phyloP scores from a whole-genome alignment of 2,113 vertebrate genomes.

The Egretta garzetta region DNA sequence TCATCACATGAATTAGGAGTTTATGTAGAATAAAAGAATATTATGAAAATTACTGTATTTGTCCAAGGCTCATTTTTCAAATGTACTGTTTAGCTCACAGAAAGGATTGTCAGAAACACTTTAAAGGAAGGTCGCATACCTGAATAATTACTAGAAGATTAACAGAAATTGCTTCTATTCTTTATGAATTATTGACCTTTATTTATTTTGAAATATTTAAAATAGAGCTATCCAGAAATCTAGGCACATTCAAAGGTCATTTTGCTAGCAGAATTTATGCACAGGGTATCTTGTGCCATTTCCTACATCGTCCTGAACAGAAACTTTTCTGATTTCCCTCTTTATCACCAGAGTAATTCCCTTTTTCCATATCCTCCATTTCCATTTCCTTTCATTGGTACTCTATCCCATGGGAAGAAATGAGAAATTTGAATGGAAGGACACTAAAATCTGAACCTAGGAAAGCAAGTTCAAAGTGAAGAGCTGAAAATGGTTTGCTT shows the following conservation, averaged over 20 bases:
- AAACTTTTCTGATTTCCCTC: background rate
- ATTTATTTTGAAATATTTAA: constrained; percentile 24
- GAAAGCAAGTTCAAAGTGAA: background rate
- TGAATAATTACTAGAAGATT: constrained; percentile 20
- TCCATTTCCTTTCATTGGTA: background rate
- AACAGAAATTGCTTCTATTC: background rate
- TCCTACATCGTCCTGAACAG: background rate
- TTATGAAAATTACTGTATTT: constrained; percentile 28
- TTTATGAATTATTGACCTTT: background rate
- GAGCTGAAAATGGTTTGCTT: background rate
- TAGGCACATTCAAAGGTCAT: background rate
- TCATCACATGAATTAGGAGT: constrained; percentile 35
- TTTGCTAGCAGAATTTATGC: background rate
- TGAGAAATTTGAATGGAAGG: background rate
- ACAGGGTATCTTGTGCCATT: background rate
- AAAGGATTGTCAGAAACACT: background rate
- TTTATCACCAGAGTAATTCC: background rate
- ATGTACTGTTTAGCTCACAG: background rate
- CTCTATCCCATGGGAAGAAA: background rate
- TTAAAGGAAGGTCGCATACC: background rate
- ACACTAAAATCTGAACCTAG: background rate
- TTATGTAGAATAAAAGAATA: constrained; percentile 22
- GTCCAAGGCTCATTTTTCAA: constrained; percentile 43
- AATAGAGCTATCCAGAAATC: background rate
- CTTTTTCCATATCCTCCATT: background rate